Conservation (phyloP, 1,140 invertebrate species). For the Sitodiplosis mosellana region DNA sequence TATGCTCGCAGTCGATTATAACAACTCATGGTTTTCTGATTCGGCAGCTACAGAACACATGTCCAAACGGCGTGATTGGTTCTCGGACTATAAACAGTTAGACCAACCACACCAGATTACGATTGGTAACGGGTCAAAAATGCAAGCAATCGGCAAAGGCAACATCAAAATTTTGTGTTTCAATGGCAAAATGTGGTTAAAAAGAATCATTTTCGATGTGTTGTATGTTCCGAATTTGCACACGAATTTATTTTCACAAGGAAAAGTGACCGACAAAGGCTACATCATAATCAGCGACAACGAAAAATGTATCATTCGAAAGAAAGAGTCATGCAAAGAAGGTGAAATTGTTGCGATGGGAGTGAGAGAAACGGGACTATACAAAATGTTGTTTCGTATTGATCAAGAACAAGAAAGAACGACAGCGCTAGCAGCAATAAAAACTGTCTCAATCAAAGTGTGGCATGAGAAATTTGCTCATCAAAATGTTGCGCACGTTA, state of each 20-base stretch:
- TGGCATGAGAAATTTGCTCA: background rate
- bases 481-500: background rate
- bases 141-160: background rate
- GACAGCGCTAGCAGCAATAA: background rate
- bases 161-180: background rate
- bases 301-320: background rate
- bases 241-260: background rate
- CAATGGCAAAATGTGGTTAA: background rate
- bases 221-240: background rate
- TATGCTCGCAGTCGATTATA: background rate
- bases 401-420: background rate
- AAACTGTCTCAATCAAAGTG: conserved; percentile 1
- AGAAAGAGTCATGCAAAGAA: background rate
- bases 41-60: background rate
- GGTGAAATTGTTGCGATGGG: background rate
- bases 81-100: background rate
- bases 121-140: background rate
- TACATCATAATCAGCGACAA: background rate
- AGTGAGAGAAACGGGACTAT: background rate
- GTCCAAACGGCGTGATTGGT: background rate
- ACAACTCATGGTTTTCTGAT: background rate
- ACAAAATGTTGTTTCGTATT: background rate
- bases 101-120: background rate
- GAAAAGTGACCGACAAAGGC: background rate
- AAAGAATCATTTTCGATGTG: background rate